A percentile compares a stretch with the other conserved stretches of the same genome.
phyloP scores from a whole-genome alignment of 2,888 invertebrate genomes.

The Lithophane ornitopus region DNA sequence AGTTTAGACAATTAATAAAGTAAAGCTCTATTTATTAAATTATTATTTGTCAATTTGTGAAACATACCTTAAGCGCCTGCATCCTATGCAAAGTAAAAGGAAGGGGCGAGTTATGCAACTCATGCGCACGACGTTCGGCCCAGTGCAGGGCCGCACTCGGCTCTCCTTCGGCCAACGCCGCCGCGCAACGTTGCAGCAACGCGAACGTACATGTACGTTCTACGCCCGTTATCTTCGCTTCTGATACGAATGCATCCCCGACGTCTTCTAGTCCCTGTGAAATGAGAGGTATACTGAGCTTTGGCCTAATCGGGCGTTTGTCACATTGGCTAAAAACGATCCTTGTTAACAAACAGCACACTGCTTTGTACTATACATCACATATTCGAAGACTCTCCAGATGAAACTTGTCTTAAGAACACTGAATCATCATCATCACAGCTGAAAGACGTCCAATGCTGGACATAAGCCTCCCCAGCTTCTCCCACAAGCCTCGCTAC shows the following conservation, averaged over 20 bases:
- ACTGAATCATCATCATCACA: neutral
- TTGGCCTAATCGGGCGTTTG: too few species aligned
- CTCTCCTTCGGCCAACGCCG: slow-evolving; percentile 95
- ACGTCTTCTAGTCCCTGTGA: slow-evolving; percentile 95
- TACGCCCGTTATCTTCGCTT: slow-evolving; percentile 88
- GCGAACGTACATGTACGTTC: slow-evolving; percentile 86
- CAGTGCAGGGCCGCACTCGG: slow-evolving; percentile 96
- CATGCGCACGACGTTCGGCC: slow-evolving; percentile 94
- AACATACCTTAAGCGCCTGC: slow-evolving; percentile 84
- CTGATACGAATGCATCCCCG: slow-evolving; percentile 92
- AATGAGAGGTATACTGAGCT: too few species aligned
- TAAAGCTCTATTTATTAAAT: neutral
- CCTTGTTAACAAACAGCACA: neutral
- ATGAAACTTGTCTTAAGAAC: neutral
- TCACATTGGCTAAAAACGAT: neutral
- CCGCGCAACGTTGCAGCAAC: slow-evolving; percentile 94
- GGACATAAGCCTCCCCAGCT: neutral
- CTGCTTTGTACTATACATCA: too few species aligned
- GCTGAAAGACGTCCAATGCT: neutral
- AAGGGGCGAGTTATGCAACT: slow-evolving; percentile 91
- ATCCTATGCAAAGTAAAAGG: slow-evolving; percentile 87
- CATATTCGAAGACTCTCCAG: neutral
- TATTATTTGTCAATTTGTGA: neutral
- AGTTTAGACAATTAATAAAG: neutral
- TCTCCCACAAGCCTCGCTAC: neutral